Percentiles rank a stretch among this genome's conserved stretches.
phyloP scores from a whole-genome alignment of 2,113 vertebrate genomes.

The Lethenteron camtschaticum region DNA sequence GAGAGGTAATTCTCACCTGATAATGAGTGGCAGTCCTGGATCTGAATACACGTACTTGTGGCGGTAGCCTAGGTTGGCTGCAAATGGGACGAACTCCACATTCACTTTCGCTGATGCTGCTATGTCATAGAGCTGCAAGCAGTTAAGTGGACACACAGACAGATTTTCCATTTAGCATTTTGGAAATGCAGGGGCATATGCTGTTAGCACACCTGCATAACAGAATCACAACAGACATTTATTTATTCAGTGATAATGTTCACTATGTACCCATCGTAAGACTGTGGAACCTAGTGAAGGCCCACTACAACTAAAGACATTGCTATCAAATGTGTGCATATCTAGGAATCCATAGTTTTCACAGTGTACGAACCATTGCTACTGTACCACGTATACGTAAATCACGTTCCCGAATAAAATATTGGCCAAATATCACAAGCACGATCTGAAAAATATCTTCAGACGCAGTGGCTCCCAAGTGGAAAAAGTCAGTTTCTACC shows the following conservation, averaged over 20 bases:
- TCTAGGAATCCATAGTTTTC: no score
- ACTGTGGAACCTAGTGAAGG: background rate
- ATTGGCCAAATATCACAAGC: no score
- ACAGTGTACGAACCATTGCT: no score
- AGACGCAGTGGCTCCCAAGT: no score
- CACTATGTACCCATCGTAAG: background rate
- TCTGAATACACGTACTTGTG: background rate
- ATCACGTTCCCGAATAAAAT: no score
- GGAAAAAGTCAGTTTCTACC: no score
- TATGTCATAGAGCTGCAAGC: background rate
- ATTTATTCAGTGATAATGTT: background rate
- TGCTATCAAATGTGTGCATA: no score
- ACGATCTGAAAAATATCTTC: no score
- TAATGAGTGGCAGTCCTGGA: background rate
- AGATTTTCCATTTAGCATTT: background rate
- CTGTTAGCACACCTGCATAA: background rate
- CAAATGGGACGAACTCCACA: background rate
- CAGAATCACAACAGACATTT: background rate
- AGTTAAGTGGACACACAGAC: background rate
- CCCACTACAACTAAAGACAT: no score
- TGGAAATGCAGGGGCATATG: background rate
- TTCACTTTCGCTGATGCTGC: background rate
- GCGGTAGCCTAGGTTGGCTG: constrained; percentile 4
- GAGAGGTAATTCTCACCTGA: background rate
- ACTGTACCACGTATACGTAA: no score